Conservation (phyloP, 2,888 invertebrate genomes). For the Drosophila fulvimacula region DNA sequence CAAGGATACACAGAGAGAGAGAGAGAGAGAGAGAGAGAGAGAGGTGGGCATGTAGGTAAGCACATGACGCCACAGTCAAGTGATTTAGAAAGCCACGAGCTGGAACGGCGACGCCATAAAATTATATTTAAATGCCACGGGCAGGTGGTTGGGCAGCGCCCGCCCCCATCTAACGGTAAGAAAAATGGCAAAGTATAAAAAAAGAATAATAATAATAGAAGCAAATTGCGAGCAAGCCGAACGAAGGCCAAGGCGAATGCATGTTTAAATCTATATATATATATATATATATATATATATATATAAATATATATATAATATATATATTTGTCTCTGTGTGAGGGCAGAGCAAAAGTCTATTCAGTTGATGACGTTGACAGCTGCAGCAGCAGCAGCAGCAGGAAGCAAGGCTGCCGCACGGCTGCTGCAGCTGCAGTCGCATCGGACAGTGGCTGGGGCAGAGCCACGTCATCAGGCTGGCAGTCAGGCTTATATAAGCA, state of each 20-base stretch:
- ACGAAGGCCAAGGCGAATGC: constrained; percentile 63
- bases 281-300: not conserved
- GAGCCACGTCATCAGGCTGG: constrained; percentile 41
- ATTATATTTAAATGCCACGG: constrained; percentile 61
- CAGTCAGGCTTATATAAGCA: constrained; percentile 63
- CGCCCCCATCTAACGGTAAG: not conserved
- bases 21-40: not conserved
- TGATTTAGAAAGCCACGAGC: constrained; percentile 44
- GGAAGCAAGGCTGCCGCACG: constrained; percentile 20
- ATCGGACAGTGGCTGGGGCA: not conserved
- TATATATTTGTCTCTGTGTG: not conserved
- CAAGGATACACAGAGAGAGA: not conserved
- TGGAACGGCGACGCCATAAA: constrained; percentile 40
- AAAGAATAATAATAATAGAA: constrained; percentile 16
- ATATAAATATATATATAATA: constrained; percentile 2
- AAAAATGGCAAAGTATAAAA: not conserved
- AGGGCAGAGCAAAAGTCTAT: constrained; percentile 20
- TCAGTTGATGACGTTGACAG: constrained; percentile 65
- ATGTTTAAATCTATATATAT: constrained; percentile 22
- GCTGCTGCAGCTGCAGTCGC: constrained; percentile 9
- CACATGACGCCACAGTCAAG: constrained; percentile 32
- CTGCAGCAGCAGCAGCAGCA: constrained; percentile 9
- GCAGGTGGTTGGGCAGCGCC: constrained; percentile 29
- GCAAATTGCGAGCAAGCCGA: constrained; percentile 23
- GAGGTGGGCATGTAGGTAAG: not conserved